phyloP scores from a whole-genome alignment of 2,888 invertebrate species.

The Lamproptera curius region DNA sequence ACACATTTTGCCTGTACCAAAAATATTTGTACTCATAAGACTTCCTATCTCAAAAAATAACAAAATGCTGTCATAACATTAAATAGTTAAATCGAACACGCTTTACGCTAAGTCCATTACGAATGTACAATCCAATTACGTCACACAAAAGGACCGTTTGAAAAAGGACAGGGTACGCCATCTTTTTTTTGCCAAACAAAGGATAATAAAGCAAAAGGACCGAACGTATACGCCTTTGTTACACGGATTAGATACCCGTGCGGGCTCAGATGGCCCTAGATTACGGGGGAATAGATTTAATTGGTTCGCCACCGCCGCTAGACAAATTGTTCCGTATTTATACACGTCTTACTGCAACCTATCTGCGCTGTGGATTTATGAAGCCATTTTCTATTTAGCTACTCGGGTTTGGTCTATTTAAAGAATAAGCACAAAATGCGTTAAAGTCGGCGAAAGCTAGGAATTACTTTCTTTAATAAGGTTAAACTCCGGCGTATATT shows the following conservation, averaged over 20 bases:
- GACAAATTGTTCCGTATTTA: slow-evolving; percentile 50
- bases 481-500: too few species aligned
- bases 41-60: too few species aligned
- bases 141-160: background rate
- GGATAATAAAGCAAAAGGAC: slow-evolving; percentile 10
- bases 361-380: slow-evolving; percentile 24
- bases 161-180: background rate
- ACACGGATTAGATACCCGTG: slow-evolving; percentile 25
- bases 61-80: too few species aligned
- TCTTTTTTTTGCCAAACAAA: slow-evolving; percentile 3
- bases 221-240: slow-evolving; percentile 24
- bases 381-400: too few species aligned
- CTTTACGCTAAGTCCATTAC: background rate
- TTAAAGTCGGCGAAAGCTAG: too few species aligned
- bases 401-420: too few species aligned
- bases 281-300: slow-evolving; percentile 50
- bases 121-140: background rate
- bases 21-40: too few species aligned
- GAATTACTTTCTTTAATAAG: too few species aligned
- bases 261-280: slow-evolving; percentile 46
- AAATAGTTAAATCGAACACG: too few species aligned
- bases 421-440: too few species aligned
- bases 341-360: slow-evolving; percentile 37
- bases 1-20: too few species aligned
- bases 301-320: slow-evolving; percentile 38